Conservation (phyloP, 64 coral and sea anemone genomes). For the Pocillopora verrucosa region DNA sequence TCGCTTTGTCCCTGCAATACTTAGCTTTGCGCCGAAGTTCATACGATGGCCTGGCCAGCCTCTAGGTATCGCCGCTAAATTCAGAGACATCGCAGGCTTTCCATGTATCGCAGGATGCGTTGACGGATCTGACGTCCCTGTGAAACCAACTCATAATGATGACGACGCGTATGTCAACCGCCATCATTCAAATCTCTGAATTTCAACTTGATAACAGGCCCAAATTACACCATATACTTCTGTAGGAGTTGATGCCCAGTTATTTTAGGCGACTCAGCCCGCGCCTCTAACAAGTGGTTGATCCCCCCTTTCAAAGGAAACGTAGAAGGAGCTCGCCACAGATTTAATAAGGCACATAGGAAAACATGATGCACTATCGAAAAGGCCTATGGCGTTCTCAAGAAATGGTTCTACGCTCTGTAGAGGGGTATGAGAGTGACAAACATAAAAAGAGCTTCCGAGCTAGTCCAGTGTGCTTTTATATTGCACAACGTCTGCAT, state of each 20-base stretch:
- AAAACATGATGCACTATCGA: constrained; percentile 37
- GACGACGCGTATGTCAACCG: constrained; percentile 47
- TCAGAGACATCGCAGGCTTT: constrained; percentile 32
- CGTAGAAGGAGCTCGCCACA: constrained; percentile 13
- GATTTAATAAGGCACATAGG: constrained; percentile 8
- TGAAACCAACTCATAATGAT: not conserved
- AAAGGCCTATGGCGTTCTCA: constrained; percentile 31
- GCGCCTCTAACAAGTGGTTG: constrained; percentile 25
- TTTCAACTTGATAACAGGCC: constrained; percentile 35
- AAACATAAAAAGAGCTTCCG: constrained; percentile 51
- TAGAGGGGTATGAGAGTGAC: constrained; percentile 54
- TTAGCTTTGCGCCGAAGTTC: constrained; percentile 26
- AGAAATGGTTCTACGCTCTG: constrained; percentile 52
- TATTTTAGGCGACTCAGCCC: constrained; percentile 19
- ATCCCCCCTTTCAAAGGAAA: constrained; percentile 52
- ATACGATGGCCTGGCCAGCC: constrained; percentile 31
- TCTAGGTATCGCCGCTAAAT: constrained; percentile 26
- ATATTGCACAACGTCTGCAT: constrained; percentile 60
- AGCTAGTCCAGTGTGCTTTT: constrained; percentile 42
- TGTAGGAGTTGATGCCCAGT: constrained; percentile 37
- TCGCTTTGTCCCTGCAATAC: constrained; percentile 42
- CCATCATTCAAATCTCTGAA: constrained; percentile 44
- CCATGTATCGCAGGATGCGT: not conserved
- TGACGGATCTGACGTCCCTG: constrained; percentile 17
- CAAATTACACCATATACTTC: constrained; percentile 52